Conservation (phyloP, 2,113 vertebrate species). For the Actenoides lindsayi region DNA sequence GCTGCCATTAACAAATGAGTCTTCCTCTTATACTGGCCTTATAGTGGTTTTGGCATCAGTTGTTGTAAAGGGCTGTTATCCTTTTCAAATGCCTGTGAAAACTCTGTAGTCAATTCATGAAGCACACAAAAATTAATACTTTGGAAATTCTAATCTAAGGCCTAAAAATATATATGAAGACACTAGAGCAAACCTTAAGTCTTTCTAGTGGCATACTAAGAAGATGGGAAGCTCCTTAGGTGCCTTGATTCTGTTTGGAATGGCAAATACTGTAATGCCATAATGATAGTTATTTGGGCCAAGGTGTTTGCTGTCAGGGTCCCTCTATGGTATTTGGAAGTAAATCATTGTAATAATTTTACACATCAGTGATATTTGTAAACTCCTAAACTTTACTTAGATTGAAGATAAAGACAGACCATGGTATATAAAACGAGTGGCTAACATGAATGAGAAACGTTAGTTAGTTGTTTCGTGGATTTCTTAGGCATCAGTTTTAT, state of each 20-base stretch:
- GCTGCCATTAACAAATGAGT: background rate
- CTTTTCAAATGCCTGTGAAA: background rate
- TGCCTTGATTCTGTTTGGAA: background rate
- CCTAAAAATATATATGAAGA: background rate
- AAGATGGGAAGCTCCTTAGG: background rate
- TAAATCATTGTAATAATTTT: background rate
- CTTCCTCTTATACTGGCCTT: background rate
- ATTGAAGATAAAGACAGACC: background rate
- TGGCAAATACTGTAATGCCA: background rate
- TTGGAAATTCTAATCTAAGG: background rate
- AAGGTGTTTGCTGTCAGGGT: fast-evolving
- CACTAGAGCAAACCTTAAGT: background rate
- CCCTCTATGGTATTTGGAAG: background rate
- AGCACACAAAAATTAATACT: background rate
- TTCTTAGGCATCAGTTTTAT: background rate
- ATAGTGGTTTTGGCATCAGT: background rate
- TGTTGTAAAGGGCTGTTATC: background rate
- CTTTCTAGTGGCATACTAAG: background rate
- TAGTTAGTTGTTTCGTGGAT: background rate
- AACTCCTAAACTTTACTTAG: background rate
- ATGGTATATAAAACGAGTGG: background rate
- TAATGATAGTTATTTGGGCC: background rate
- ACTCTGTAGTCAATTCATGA: background rate
- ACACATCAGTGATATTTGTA: background rate
- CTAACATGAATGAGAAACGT: background rate